Evolutionary conservation across 2,888 invertebrate species (phyloP).

Genomic region (Drosophila peninsularis): DNA sequence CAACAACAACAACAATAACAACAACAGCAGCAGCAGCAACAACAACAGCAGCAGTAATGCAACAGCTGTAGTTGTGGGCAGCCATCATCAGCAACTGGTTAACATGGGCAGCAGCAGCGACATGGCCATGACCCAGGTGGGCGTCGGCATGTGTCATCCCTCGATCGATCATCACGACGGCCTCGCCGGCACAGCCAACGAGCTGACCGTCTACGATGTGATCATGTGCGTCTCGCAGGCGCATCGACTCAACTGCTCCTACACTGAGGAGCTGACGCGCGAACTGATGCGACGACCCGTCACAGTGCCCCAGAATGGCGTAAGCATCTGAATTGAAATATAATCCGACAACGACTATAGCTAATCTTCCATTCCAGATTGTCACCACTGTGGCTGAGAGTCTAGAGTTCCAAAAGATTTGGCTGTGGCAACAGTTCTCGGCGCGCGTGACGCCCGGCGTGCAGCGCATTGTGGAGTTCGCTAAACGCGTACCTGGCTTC

Average conservation of each 20-base stretch:
- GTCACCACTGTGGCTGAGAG: slow-evolving; percentile 88
- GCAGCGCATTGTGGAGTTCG: slow-evolving; percentile 97
- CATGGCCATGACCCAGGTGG: slow-evolving; percentile 61
- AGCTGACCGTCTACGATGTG: slow-evolving; percentile 91
- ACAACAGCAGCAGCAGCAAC: slow-evolving; percentile 57
- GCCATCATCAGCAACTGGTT: slow-evolving; percentile 68
- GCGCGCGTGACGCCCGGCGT: slow-evolving; percentile 94
- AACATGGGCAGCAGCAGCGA: slow-evolving; percentile 61
- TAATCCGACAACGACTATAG: rapidly evolving
- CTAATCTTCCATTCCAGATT: slow-evolving; percentile 77
- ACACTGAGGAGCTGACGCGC: slow-evolving; percentile 93
- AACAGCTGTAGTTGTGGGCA: slow-evolving; percentile 71
- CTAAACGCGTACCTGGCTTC: slow-evolving; percentile 97
- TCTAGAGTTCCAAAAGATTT: slow-evolving; percentile 90
- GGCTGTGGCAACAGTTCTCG: slow-evolving; percentile 96
- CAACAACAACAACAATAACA: slow-evolving; percentile 75
- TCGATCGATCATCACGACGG: slow-evolving; percentile 63
- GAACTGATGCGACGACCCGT: slow-evolving; percentile 89
- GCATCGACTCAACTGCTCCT: slow-evolving; percentile 94
- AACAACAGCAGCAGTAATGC: slow-evolving; percentile 72
- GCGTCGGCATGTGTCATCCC: slow-evolving; percentile 68
- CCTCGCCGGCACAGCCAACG: slow-evolving; percentile 85
- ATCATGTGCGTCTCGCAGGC: slow-evolving; percentile 92
- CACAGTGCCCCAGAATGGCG: slow-evolving; percentile 86
- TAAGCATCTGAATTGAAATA: slow-evolving; percentile 48